Base-by-base conservation (phyloP, 2,888 invertebrate genomes). In the Campoplex capitator region DNA sequence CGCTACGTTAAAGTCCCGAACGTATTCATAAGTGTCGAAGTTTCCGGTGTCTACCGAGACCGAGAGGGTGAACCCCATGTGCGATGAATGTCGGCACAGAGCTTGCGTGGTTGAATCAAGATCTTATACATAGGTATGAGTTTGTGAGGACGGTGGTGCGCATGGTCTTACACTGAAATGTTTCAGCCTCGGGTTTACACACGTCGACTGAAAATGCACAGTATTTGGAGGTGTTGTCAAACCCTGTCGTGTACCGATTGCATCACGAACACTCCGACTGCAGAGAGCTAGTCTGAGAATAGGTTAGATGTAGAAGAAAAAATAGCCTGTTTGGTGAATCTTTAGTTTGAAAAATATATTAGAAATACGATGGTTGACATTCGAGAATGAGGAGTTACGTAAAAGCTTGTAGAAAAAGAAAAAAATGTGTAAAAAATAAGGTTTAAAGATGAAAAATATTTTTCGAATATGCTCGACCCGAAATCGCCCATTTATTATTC, bases 21-120 rank as follows among this genome's bases (percentile, higher is more conserved):
- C 83, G 83, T 88, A 87, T 87, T 87, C 87, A 88, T 83, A 87
- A 81, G 87, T 83, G 80, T 80, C 80, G 80, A 87, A 88, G 87
- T 88, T 87, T 83, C 88, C 87, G 85, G 87, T 85, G 85, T 75
- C 67, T 81, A 73, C 65, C 51, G 75, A 79, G 81, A 81, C 73
- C 65, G 51, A 74, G 83, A 73, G 76, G 65, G 71, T 62, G 28
- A 35, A 23, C 45, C 76, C 80, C 56, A 68, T 85, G 73, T 74
- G 77, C 77, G 45, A 76, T 54, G 67, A 74, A 79, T 54, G 58
- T 71, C 35, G 75, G 48, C n/a, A 70, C 58, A 28, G 70, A 54
- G 70, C 78, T 45, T 65, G 32, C 48, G 70, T 54, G 83, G 70
- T 76, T 65, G 68, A 81, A 86, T 86, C 75, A 78, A 79, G 71